Base-by-base conservation (phyloP, 2,113 vertebrate species). In the Copsychus sechellarum region DNA sequence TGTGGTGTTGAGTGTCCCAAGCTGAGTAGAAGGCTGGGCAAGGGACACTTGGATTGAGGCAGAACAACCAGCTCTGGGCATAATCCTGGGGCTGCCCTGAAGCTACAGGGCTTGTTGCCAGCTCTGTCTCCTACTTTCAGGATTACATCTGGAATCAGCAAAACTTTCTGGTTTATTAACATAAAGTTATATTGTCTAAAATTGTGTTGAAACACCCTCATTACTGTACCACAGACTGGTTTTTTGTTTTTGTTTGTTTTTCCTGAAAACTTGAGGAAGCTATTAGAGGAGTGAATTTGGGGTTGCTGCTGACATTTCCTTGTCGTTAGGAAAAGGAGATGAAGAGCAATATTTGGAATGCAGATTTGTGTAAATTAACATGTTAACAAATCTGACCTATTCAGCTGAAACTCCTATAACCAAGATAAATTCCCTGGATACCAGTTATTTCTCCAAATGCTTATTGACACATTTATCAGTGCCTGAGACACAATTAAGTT, bases 371-470 rank as follows among this genome's bases (percentile, higher is more conserved):
- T 93, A 93, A 94, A 96, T 96, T 91, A 94, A 95, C 94, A 96
- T 94, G 94, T 96, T 96, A 97, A 94, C 90, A 97, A 94, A 96
- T 95, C 85, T 97, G 95, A 96, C 94, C 93, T 96, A 95, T 96
- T 95, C 93, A 86, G 71, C 81, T 90, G 82, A 96, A 96, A 88
- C 87, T 83, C 24, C 88, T 92, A 74, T 89, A 91, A 95, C 94
- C 53, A 91, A 92, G 90, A 97, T 96, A 93, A 92, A 97, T 96
- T 96, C 95, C 93, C 95, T 74, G 92, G 94, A 73, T 88, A 83
- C 74, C 72, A 80, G 90, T 90, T 92, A 90, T 88, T 94, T 88
- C 82, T 94, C 90, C 56, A 74, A 74, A 92, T 86, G 76, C 80
- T 81, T 97, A 96, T 92, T 91, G 95, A 96, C 88, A 96, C 85